Percentiles rank a stretch among this genome's conserved stretches.
Evolutionary conservation across 2,888 invertebrate species (phyloP).

Genomic region (Iselma pallidipennis): DNA sequence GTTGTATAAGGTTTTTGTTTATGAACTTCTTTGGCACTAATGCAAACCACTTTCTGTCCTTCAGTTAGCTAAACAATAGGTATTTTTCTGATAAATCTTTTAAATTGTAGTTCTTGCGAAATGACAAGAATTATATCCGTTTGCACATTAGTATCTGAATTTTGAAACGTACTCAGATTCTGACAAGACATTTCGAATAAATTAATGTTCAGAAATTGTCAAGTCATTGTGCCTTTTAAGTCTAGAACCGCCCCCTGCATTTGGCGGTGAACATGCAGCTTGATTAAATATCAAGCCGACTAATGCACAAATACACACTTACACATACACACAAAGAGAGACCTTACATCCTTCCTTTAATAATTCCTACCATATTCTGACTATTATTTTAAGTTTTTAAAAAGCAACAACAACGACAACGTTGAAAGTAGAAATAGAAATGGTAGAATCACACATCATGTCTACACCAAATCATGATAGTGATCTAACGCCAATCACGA

Average conservation of each 20-base stretch:
- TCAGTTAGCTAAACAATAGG: too few species aligned
- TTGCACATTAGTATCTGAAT: conserved; percentile 22
- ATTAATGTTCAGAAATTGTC: conserved; percentile 35
- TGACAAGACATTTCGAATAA: conserved; percentile 39
- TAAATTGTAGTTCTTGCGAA: background rate
- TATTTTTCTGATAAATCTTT: background rate
- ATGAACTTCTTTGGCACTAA: too few species aligned
- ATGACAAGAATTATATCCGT: background rate
- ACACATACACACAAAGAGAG: too few species aligned
- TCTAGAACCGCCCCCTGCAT: conserved; percentile 32
- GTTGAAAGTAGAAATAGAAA: background rate
- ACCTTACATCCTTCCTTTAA: too few species aligned
- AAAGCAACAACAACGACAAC: background rate
- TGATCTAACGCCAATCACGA: conserved; percentile 24
- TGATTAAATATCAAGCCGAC: conserved; percentile 15
- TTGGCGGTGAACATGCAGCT: conserved; percentile 24
- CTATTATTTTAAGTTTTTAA: conserved; percentile 2
- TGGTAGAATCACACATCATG: conserved; percentile 6
- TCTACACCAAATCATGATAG: conserved; percentile 22
- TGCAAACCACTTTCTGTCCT: too few species aligned
- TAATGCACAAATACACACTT: conserved; percentile 31
- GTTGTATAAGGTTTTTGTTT: too few species aligned
- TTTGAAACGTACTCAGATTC: background rate
- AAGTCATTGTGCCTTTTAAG: conserved; percentile 43
- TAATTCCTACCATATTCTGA: background rate